Evolutionary conservation across 2,113 vertebrate species (phyloP), one percentile per base, ranked within the genome.

Genomic region (Hoplias malabaricus): DNA sequence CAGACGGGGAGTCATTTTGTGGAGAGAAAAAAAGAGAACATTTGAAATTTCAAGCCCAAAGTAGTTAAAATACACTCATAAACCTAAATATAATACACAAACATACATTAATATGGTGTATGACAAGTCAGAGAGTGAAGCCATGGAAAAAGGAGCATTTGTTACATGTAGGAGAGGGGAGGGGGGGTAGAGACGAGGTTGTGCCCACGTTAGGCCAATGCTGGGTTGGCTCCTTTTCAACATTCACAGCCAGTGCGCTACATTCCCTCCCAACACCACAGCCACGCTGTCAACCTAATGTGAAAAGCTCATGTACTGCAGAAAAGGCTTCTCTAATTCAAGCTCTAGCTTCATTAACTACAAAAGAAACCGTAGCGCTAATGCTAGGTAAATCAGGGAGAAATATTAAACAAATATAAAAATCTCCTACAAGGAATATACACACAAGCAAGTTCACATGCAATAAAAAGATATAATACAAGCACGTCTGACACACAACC

Each of bases 231-330:
- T 86, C 79, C 84, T 82, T 87, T 87, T 90, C 89, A 91, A 88
- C 88, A 89, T 92, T 93, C 89, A 90, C 89, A 93, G 92, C 87
- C 89, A 92, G 85, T 82, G 86, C 86, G 87, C 85, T 88, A 88
- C 88, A 90, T 85, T 86, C 84, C 69, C 82, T 84, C 82, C 82
- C 76, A 31, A 40, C 67, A 10, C 83, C 71, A 67, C 83, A 79
- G 63, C 56, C 19, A 83, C 81, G 84, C 57, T 66, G 63, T 31
- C 65, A 14, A 69, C 56, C 57, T 48, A 53, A 29, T 73, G 69
- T 72, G 38, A 57, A 80, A 65, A 59, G 46, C 68, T 76, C 61
- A 79, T 21, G 71, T 34, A 59, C 43, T 66, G 33, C 73, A 48
- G 3, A 27, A 71, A n/a, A 36, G 59, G 21, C 23, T 36, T 65